These are phyloP conservation scores for rat (Rattus norvegicus) DNA, from an alignment of 2,113 vertebrate species.

Conservation along the genomic window DNA sequence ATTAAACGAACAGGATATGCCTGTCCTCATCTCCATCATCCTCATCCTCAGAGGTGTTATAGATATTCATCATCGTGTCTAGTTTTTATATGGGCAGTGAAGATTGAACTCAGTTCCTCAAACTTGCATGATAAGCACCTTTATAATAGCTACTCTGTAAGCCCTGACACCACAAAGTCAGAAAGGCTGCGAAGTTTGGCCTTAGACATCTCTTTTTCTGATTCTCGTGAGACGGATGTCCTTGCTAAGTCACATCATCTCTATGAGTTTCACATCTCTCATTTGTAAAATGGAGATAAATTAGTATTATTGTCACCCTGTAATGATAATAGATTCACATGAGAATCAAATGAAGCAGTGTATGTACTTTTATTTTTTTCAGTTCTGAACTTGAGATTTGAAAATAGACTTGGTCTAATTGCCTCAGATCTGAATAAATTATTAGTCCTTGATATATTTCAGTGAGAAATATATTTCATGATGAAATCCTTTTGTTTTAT, in stretches of 20 bases:
- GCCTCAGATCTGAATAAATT: neutral
- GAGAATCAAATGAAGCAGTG: slow-evolving; percentile 2
- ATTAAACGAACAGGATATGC: neutral
- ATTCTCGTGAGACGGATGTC: accelerated
- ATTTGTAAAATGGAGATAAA: slow-evolving; percentile 34
- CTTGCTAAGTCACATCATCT: slow-evolving; percentile 19
- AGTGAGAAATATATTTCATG: neutral
- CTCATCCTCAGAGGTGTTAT: neutral
- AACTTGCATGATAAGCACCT: neutral
- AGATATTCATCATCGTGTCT: neutral
- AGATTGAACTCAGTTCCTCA: no score
- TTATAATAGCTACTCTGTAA: no score
- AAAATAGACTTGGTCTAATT: neutral
- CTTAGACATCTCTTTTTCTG: neutral
- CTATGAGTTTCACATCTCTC: neutral
- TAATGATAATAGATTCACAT: slow-evolving; percentile 25
- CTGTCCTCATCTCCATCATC: no score
- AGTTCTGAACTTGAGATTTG: neutral
- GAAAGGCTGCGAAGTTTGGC: neutral
- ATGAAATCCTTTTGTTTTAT: neutral
- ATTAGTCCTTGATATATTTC: neutral
- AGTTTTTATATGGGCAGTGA: neutral
- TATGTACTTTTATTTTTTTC: neutral
- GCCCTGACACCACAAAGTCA: neutral
- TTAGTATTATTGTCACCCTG: neutral